phyloP scores from a whole-genome alignment of 2,888 invertebrate species.

The Mesorhabditis spiculigera region DNA sequence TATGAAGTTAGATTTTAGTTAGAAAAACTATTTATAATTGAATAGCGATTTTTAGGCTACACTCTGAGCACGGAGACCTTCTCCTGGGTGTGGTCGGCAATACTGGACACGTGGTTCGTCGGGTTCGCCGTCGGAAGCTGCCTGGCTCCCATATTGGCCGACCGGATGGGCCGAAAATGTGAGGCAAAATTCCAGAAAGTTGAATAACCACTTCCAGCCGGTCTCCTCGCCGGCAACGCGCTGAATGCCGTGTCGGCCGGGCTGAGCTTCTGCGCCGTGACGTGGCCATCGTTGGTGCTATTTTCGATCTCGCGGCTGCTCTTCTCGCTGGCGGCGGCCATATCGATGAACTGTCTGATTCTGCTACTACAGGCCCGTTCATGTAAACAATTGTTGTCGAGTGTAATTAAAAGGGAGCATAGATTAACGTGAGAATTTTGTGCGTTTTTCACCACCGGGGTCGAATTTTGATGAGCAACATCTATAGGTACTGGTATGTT shows the following conservation, averaged over 20 bases:
- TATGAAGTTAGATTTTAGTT: too few relatives aligned
- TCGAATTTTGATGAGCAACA: too few relatives aligned
- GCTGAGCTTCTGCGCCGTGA: slow-evolving; percentile 26
- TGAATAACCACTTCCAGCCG: slow-evolving; percentile 19
- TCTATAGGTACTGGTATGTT: too few relatives aligned
- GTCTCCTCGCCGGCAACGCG: slow-evolving; percentile 31
- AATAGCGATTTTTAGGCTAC: slow-evolving; percentile 7
- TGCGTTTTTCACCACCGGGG: too few relatives aligned
- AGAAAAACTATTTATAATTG: too few relatives aligned
- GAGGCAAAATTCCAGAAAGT: neutral
- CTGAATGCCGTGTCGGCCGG: slow-evolving; percentile 27
- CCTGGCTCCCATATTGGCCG: slow-evolving; percentile 39
- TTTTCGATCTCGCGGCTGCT: slow-evolving; percentile 39
- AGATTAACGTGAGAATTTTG: too few relatives aligned
- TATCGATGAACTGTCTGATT: slow-evolving; percentile 50
- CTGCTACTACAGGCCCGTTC: slow-evolving; percentile 41
- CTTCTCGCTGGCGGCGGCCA: slow-evolving; percentile 40
- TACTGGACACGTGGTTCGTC: slow-evolving; percentile 45
- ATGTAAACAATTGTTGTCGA: neutral
- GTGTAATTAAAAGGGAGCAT: too few relatives aligned
- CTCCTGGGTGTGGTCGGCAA: slow-evolving; percentile 48
- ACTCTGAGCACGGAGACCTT: slow-evolving; percentile 17
- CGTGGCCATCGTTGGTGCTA: slow-evolving; percentile 23
- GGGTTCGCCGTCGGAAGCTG: slow-evolving; percentile 45
- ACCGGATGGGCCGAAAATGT: slow-evolving; percentile 50